Percentiles rank a stretch among this genome's conserved stretches.
phyloP scores from a whole-genome alignment of 2,113 vertebrate genomes.

The Varanus salvator region DNA sequence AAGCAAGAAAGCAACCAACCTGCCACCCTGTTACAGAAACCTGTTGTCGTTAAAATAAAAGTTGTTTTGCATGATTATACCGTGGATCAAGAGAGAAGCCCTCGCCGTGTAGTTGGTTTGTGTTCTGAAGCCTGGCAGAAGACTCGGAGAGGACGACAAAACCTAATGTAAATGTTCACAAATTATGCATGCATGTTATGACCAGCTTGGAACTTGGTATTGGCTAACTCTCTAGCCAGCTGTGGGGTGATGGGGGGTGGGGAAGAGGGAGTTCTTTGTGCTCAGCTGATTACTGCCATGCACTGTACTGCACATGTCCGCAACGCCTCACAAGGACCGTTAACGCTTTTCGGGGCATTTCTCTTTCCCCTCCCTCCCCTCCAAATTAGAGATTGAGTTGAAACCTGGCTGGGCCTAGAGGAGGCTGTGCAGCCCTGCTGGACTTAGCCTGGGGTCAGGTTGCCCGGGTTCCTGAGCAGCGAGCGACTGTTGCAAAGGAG shows the following conservation, averaged over 20 bases:
- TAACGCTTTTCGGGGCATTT: conserved; percentile 76
- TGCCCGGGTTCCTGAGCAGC: background rate
- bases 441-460: background rate
- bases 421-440: background rate
- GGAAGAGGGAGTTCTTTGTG: conserved; percentile 85
- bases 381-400: background rate
- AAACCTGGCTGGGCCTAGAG: conserved; percentile 10
- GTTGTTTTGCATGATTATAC: conserved; percentile 76
- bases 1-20: conserved; percentile 46
- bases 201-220: conserved; percentile 88
- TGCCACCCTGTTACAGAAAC: conserved; percentile 48
- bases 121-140: conserved; percentile 57
- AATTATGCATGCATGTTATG: conserved; percentile 89
- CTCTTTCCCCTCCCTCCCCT: conserved; percentile 42
- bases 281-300: conserved; percentile 99
- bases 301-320: conserved; percentile 86
- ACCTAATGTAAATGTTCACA: conserved; percentile 91
- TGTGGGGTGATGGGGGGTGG: conserved; percentile 81
- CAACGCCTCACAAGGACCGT: conserved; percentile 76
- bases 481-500: background rate
- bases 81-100: conserved; percentile 63
- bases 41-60: conserved; percentile 48
- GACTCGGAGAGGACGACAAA: conserved; percentile 78
- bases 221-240: conserved; percentile 85
- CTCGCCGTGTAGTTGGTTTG: conserved; percentile 53